phyloP scores from a whole-genome alignment of 2,797 vertebrate genomes.

The Delichon dasypus region DNA sequence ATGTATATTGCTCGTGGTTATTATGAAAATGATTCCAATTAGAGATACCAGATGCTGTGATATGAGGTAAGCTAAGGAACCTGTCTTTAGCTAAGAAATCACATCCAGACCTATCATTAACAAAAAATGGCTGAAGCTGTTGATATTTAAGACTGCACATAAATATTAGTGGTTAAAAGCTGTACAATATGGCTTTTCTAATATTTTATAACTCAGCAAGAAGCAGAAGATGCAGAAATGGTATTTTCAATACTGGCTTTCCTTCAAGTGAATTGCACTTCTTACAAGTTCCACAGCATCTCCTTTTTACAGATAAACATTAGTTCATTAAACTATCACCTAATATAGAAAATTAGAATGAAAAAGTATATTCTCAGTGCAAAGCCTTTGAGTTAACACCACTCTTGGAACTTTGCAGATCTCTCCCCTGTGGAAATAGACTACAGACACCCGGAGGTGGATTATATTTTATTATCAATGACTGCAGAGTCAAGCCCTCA shows the following conservation, averaged over 20 bases:
- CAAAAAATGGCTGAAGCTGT: slow-evolving; percentile 36
- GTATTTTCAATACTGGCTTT: neutral
- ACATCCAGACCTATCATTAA: slow-evolving; percentile 40
- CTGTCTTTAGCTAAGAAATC: slow-evolving; percentile 43
- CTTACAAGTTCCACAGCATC: neutral
- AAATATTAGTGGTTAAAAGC: slow-evolving; percentile 5
- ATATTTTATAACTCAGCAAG: neutral
- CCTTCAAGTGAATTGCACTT: neutral
- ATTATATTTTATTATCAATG: neutral
- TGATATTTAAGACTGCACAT: slow-evolving; percentile 25
- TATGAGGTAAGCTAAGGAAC: slow-evolving; percentile 63
- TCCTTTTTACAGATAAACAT: neutral
- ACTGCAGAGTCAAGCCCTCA: neutral
- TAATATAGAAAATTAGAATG: neutral
- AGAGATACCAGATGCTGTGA: slow-evolving; percentile 60
- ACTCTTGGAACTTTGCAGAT: neutral
- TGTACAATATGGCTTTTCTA: neutral
- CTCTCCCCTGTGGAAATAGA: neutral
- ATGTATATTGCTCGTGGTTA: slow-evolving; percentile 64
- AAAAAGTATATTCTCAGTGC: neutral
- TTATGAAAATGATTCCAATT: slow-evolving; percentile 70
- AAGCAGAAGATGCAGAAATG: neutral
- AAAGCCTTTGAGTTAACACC: neutral
- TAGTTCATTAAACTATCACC: neutral
- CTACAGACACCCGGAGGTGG: neutral